Conservation (phyloP, 2,888 invertebrate species). For the Eristalinus aeneus region DNA sequence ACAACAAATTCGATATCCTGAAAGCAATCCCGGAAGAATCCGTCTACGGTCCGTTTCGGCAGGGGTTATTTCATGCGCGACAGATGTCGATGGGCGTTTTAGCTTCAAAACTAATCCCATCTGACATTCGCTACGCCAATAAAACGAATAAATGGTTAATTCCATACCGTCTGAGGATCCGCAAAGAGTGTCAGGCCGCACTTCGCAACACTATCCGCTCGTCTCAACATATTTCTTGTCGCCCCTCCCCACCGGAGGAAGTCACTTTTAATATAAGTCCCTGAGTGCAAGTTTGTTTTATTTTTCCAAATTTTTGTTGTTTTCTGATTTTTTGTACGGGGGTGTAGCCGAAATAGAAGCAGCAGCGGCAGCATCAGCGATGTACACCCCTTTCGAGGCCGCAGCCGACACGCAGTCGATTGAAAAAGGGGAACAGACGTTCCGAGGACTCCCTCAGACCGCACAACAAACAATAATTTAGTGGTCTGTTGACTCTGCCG, state of each 20-base stretch:
- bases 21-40: conserved; percentile 40
- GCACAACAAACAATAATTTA: conserved; percentile 72
- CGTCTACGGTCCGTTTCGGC: conserved; percentile 19
- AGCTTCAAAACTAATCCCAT: conserved; percentile 69
- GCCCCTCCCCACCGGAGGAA: conserved; percentile 47
- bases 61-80: conserved; percentile 62
- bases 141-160: conserved; percentile 71
- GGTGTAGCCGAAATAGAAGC: conserved; percentile 28
- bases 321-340: conserved; percentile 20
- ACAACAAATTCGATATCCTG: conserved; percentile 50
- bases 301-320: background rate
- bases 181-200: background rate
- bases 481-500: conserved; percentile 73
- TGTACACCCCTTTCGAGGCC: conserved; percentile 56
- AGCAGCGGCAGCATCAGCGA: background rate
- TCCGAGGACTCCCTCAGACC: conserved; percentile 49
- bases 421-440: conserved; percentile 45
- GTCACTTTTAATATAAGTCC: conserved; percentile 66
- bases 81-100: conserved; percentile 70
- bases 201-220: background rate
- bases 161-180: conserved; percentile 36
- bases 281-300: conserved; percentile 30
- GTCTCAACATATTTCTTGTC: conserved; percentile 48
- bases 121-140: conserved; percentile 70
- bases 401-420: background rate